phyloP scores from a whole-genome alignment of 2,113 vertebrate genomes.

The Anguilla rostrata region DNA sequence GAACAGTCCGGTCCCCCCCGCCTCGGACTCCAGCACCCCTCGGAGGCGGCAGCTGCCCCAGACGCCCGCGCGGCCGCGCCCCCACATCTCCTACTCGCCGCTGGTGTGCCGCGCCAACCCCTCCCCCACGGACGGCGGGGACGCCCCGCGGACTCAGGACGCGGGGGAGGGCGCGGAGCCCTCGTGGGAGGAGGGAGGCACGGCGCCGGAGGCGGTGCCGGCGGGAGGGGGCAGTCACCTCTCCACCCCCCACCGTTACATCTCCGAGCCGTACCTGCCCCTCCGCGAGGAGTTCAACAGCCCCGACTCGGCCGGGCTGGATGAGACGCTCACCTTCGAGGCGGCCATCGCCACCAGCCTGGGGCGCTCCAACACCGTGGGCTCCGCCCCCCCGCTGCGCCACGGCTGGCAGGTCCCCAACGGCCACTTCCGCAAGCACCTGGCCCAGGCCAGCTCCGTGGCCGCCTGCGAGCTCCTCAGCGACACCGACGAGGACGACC shows the following conservation, averaged over 20 bases:
- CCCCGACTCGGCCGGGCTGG: slow-evolving; percentile 74
- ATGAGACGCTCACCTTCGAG: slow-evolving; percentile 95
- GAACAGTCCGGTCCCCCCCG: slow-evolving; percentile 80
- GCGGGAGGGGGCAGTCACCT: slow-evolving; percentile 58
- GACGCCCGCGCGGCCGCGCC: slow-evolving; percentile 87
- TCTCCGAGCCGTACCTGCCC: slow-evolving; percentile 92
- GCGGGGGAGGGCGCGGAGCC: slow-evolving; percentile 42
- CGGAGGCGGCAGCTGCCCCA: slow-evolving; percentile 90
- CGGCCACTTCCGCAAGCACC: slow-evolving; percentile 85
- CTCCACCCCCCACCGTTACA: slow-evolving; percentile 88
- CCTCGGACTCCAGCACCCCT: slow-evolving; percentile 84
- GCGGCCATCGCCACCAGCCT: slow-evolving; percentile 88
- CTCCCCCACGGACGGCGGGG: slow-evolving; percentile 64
- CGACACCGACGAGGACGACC: slow-evolving; percentile 94
- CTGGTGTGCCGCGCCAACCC: slow-evolving; percentile 75
- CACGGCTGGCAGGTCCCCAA: slow-evolving; percentile 97
- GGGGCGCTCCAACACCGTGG: slow-evolving; percentile 88
- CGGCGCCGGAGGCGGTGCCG: slow-evolving; percentile 62
- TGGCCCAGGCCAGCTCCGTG: slow-evolving; percentile 70
- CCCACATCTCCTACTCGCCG: slow-evolving; percentile 91
- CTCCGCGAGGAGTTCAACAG: slow-evolving; percentile 81
- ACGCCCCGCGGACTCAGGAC: slow-evolving; percentile 55
- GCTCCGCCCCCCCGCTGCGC: slow-evolving; percentile 85
- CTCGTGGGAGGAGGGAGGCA: slow-evolving; percentile 60
- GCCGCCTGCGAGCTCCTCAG: slow-evolving; percentile 82